These are phyloP conservation scores for Hemicentrotus pulcherrimus DNA, from an alignment of 35 echinoderm and acorn worm species.

Conservation along the genomic window DNA sequence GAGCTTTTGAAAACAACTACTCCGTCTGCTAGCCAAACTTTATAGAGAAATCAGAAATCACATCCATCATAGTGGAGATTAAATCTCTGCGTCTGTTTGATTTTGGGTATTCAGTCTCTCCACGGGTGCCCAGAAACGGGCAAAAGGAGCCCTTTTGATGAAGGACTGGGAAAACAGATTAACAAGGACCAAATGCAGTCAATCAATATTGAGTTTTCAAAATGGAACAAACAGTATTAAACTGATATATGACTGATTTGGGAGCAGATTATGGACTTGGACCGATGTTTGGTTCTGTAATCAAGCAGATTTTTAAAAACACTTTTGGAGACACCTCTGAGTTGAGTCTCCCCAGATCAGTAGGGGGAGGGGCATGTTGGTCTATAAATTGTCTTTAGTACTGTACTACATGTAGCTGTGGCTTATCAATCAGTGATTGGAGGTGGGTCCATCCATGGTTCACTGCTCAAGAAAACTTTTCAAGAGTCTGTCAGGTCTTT, in stretches of 20 bases:
- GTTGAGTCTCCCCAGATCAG: background rate
- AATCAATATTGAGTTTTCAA: background rate
- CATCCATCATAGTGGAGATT: background rate
- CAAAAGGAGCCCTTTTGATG: background rate
- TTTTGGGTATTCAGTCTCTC: slow-evolving; percentile 1
- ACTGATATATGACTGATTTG: slow-evolving; percentile 19
- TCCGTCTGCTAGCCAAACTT: background rate
- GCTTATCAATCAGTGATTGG: background rate
- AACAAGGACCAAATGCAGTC: background rate
- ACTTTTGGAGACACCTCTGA: background rate
- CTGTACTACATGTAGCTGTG: background rate
- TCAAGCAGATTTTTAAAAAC: background rate
- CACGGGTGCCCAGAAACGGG: background rate
- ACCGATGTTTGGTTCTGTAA: background rate
- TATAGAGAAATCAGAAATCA: slow-evolving; percentile 1
- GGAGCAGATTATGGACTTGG: background rate
- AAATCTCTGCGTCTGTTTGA: slow-evolving; percentile 17
- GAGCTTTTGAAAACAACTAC: slow-evolving; percentile 1
- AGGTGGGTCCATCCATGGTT: background rate
- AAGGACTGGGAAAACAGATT: background rate
- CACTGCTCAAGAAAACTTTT: background rate
- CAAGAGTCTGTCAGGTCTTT: background rate
- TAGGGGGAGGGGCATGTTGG: background rate
- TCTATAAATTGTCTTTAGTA: background rate
- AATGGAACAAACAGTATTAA: slow-evolving; percentile 13